Percentiles rank a stretch among this genome's conserved stretches.
phyloP scores from a whole-genome alignment of 1,140 invertebrate genomes.

The Paraescarpia echinospica region DNA sequence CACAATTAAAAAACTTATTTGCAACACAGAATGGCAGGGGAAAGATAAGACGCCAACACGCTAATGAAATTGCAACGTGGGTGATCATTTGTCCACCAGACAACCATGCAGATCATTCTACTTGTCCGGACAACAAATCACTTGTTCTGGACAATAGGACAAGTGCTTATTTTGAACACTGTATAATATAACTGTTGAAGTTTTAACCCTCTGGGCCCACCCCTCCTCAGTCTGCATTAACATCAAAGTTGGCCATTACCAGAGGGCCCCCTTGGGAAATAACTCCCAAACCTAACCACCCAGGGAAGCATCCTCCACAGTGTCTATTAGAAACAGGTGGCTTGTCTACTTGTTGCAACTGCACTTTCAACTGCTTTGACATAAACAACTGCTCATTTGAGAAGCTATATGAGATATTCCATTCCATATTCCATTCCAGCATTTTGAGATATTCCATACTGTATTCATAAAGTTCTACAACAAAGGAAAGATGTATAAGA shows the following conservation, averaged over 20 bases:
- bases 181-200: background rate
- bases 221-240: background rate
- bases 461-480: background rate
- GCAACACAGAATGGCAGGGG: too few relatives aligned
- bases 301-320: background rate
- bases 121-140: too few relatives aligned
- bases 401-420: too few relatives aligned
- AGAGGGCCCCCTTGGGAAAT: background rate
- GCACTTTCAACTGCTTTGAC: background rate
- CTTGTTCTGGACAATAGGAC: too few relatives aligned
- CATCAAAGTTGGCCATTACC: background rate
- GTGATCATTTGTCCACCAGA: too few relatives aligned
- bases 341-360: background rate
- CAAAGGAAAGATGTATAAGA: too few relatives aligned
- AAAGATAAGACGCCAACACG: too few relatives aligned
- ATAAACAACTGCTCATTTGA: background rate
- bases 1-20: too few relatives aligned
- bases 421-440: background rate
- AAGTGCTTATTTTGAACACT: background rate
- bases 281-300: background rate
- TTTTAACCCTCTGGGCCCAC: background rate
- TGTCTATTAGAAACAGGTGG: background rate
- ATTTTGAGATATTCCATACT: background rate
- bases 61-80: background rate
- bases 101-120: too few relatives aligned